These are phyloP conservation scores for Parazoanthus swiftii DNA, from an alignment of 92 coral and sea anemone species.

Conservation along the genomic window DNA sequence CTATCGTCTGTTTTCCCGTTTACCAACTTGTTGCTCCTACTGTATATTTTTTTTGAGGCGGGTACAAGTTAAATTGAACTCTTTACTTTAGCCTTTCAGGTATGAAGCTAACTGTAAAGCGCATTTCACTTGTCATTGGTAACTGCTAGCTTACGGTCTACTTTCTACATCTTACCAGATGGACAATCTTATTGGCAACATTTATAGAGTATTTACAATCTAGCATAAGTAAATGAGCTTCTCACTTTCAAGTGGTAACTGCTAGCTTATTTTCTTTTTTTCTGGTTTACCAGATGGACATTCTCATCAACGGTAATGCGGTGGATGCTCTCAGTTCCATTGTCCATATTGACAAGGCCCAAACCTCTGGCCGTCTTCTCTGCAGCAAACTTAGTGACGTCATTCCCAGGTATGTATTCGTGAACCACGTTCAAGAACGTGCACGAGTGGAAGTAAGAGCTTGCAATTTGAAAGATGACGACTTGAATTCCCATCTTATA, in stretches of 20 bases:
- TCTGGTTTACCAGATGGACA: conserved; percentile 70
- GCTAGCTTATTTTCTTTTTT: not conserved
- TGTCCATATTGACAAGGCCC: conserved; percentile 84
- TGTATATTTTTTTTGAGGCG: too few relatives aligned
- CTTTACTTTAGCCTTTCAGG: too few relatives aligned
- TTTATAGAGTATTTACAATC: not conserved
- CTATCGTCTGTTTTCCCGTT: too few relatives aligned
- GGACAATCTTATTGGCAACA: too few relatives aligned
- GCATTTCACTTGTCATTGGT: too few relatives aligned
- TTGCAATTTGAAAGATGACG: too few relatives aligned
- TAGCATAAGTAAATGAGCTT: not conserved
- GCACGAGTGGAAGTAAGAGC: too few relatives aligned
- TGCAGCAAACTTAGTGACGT: conserved; percentile 77
- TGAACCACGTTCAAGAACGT: not conserved
- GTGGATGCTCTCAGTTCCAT: conserved; percentile 94
- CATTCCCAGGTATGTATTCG: conserved; percentile 75
- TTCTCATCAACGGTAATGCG: conserved; percentile 74
- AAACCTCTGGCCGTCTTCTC: conserved; percentile 67
- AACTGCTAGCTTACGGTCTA: too few relatives aligned
- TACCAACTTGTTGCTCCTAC: not conserved
- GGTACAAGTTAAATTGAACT: too few relatives aligned
- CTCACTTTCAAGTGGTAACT: not conserved
- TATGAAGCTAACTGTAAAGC: too few relatives aligned
- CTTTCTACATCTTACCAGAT: too few relatives aligned
- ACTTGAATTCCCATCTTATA: too few relatives aligned